phyloP scores from a whole-genome alignment of 1,140 invertebrate genomes.

The Scaptomyza pallida region DNA sequence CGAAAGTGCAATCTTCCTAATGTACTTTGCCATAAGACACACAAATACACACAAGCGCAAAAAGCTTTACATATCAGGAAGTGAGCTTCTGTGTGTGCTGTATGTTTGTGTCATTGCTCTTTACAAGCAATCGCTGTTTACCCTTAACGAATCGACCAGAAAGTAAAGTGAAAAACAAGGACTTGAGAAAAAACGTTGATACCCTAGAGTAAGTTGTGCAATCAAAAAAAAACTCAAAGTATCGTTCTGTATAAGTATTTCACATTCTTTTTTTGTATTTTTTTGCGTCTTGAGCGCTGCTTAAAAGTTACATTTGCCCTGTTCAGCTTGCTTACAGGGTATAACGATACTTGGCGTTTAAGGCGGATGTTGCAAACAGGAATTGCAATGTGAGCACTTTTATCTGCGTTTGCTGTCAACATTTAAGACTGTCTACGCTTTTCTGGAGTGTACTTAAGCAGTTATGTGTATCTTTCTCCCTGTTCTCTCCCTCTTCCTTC shows the following conservation, averaged over 20 bases:
- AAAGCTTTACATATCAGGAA: slow-evolving; percentile 40
- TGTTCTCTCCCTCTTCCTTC: slow-evolving; percentile 4
- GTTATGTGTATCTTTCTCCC: slow-evolving; percentile 38
- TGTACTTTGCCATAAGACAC: slow-evolving; percentile 60
- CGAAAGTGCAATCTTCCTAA: slow-evolving; percentile 79
- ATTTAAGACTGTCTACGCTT: slow-evolving; percentile 59
- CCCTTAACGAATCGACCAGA: slow-evolving; percentile 41
- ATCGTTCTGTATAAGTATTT: background rate
- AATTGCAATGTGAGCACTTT: slow-evolving; percentile 72
- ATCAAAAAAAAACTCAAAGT: background rate
- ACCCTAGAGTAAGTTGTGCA: background rate
- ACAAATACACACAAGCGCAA: slow-evolving; percentile 23
- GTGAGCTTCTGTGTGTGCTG: slow-evolving; percentile 9
- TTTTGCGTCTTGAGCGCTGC: background rate
- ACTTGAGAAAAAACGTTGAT: background rate
- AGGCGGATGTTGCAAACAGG: slow-evolving; percentile 57
- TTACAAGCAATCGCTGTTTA: slow-evolving; percentile 56
- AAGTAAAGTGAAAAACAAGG: background rate
- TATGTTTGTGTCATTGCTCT: slow-evolving; percentile 36
- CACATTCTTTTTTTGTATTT: background rate
- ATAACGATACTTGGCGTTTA: slow-evolving; percentile 18
- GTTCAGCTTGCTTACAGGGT: slow-evolving; percentile 7
- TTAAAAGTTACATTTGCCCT: background rate
- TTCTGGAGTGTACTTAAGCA: slow-evolving; percentile 56
- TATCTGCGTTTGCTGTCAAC: slow-evolving; percentile 61